These are phyloP conservation scores for Sympetrum striolatum DNA, from an alignment of 2,888 invertebrate genomes.

Conservation along the genomic window DNA sequence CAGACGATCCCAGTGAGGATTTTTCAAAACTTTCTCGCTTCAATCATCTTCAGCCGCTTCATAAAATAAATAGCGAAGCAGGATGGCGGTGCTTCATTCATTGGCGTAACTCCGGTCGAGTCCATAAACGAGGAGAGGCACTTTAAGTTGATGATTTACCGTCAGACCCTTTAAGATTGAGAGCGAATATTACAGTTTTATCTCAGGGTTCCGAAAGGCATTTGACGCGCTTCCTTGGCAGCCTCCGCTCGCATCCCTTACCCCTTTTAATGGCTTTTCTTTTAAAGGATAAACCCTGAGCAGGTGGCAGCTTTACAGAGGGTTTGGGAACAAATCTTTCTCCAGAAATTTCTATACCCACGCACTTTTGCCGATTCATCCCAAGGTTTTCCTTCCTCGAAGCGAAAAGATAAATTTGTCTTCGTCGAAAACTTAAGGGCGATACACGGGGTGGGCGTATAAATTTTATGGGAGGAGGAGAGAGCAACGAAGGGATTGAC, in stretches of 20 bases:
- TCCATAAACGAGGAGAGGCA: neutral
- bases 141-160: slow-evolving; percentile 9
- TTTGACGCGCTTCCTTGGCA: neutral
- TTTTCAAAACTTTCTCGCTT: neutral
- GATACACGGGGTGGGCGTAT: too few relatives aligned
- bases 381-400: neutral
- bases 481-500: too few relatives aligned
- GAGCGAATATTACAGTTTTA: slow-evolving; percentile 34
- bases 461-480: too few relatives aligned
- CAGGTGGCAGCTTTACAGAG: slow-evolving; percentile 23
- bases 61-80: neutral
- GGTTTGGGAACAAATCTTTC: neutral
- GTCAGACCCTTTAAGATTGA: neutral
- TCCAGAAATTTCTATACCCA: slow-evolving; percentile 6
- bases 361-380: neutral
- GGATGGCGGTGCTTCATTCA: neutral
- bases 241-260: neutral
- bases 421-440: neutral
- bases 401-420: neutral
- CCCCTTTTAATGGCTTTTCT: slow-evolving; percentile 1
- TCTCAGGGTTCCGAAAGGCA: neutral
- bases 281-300: neutral
- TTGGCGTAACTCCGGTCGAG: neutral
- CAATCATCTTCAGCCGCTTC: neutral
- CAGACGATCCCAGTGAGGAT: neutral